phyloP scores from a whole-genome alignment of 2,888 invertebrate species.

The Sminthurides aquaticus region DNA sequence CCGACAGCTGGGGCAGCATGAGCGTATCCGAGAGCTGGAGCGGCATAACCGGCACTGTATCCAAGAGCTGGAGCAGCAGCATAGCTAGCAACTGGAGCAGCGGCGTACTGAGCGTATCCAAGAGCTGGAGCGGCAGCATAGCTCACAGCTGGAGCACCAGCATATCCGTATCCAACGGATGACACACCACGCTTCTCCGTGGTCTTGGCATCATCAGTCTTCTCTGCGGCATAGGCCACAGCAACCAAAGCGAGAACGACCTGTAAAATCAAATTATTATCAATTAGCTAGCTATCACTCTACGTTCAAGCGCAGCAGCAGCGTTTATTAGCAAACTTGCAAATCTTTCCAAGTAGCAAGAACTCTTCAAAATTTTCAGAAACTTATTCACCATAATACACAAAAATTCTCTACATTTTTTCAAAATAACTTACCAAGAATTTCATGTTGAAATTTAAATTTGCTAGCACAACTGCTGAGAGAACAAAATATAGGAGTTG shows the following conservation, averaged over 20 bases:
- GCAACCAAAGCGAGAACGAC: slow-evolving; percentile 13
- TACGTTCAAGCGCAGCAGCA: background rate
- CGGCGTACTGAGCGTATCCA: slow-evolving; percentile 13
- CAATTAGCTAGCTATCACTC: too few species aligned
- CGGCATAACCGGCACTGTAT: slow-evolving; percentile 1
- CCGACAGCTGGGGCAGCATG: slow-evolving; percentile 4
- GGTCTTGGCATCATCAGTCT: slow-evolving; percentile 16
- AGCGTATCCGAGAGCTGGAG: slow-evolving; percentile 14
- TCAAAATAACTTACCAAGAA: slow-evolving; percentile 21
- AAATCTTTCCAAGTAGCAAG: background rate
- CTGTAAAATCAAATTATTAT: slow-evolving; percentile 3
- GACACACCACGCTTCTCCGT: slow-evolving; percentile 13
- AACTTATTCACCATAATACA: too few species aligned
- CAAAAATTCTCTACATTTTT: too few species aligned
- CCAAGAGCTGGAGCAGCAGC: slow-evolving; percentile 13
- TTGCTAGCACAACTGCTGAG: too few species aligned
- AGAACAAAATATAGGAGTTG: too few species aligned
- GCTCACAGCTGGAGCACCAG: background rate
- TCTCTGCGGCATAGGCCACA: slow-evolving; percentile 8
- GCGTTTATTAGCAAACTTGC: too few species aligned
- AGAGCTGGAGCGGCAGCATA: slow-evolving; percentile 7
- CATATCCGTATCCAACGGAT: background rate
- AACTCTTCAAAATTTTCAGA: background rate
- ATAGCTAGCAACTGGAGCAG: background rate
- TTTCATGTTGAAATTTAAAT: slow-evolving; percentile 16